Percentiles rank a stretch among this genome's conserved stretches.
These are phyloP conservation scores for Furnarius figulus DNA, from an alignment of 2,113 vertebrate species.

Conservation along the genomic window DNA sequence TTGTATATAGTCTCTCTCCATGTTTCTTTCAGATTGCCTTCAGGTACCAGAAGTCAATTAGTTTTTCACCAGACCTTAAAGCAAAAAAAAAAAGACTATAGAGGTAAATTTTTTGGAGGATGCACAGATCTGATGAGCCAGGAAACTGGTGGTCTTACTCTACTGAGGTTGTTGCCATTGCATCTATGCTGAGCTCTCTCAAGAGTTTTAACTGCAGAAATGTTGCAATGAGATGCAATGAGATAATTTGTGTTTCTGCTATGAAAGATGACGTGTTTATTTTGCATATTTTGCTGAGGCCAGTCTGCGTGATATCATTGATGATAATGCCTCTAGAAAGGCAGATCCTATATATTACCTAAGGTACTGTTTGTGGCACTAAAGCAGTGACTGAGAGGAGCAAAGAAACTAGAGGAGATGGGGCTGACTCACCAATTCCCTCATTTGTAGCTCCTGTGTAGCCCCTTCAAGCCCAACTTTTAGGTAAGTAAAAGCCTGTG, in stretches of 20 bases:
- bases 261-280: not conserved
- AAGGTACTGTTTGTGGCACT: not conserved
- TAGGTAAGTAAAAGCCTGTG: not conserved
- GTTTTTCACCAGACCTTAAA: not conserved
- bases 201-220: not conserved
- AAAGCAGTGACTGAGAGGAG: not conserved
- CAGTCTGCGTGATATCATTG: not conserved
- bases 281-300: not conserved
- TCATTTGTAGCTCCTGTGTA: not conserved
- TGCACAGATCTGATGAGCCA: not conserved
- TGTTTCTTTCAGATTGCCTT: not conserved
- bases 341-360: not conserved
- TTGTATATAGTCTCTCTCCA: not conserved
- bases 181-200: not conserved
- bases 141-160: not conserved
- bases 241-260: not conserved
- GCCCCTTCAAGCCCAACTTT: not conserved
- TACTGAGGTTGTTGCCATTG: not conserved
- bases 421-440: not conserved
- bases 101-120: not conserved
- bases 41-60: not conserved
- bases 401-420: not conserved
- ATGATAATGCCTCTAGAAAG: not conserved
- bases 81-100: not conserved
- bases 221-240: rapidly evolving